A percentile compares a stretch with the other conserved stretches of the same genome.
phyloP scores from a whole-genome alignment of 2,113 vertebrate genomes.

The Polypterus bichir region DNA sequence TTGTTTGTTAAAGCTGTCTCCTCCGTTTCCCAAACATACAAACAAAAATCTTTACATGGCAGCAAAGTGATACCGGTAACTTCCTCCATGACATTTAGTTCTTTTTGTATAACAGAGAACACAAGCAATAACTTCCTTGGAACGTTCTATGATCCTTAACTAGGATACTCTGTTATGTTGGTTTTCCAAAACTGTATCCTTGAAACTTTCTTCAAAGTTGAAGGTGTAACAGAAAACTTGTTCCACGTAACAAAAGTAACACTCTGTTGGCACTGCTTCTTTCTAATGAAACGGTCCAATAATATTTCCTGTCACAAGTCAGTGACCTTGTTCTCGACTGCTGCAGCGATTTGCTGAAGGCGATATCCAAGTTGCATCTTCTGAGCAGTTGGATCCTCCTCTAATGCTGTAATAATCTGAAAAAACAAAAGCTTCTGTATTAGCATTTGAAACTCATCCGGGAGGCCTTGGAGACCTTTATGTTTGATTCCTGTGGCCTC shows the following conservation, averaged over 20 bases:
- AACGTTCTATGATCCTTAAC: slow-evolving; percentile 7
- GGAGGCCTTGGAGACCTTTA: no score
- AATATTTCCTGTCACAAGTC: slow-evolving; percentile 67
- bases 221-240: background rate
- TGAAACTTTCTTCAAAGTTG: background rate
- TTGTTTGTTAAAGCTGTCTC: no score
- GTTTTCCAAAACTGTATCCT: background rate
- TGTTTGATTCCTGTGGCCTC: no score
- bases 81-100: no score
- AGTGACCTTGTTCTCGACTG: slow-evolving; percentile 95
- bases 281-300: background rate
- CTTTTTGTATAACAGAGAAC: no score
- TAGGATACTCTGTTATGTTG: background rate
- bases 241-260: slow-evolving; percentile 1
- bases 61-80: no score
- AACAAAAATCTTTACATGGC: no score
- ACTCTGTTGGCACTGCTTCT: background rate
- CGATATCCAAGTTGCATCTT: slow-evolving; percentile 97
- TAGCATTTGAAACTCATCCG: no score
- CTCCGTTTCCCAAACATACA: no score
- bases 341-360: slow-evolving; percentile 90
- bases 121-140: background rate
- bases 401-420: slow-evolving; percentile 90
- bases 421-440: background rate
- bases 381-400: slow-evolving; percentile 83